These are phyloP conservation scores for Ips nitidus DNA, from an alignment of 1,140 invertebrate genomes.

Conservation along the genomic window DNA sequence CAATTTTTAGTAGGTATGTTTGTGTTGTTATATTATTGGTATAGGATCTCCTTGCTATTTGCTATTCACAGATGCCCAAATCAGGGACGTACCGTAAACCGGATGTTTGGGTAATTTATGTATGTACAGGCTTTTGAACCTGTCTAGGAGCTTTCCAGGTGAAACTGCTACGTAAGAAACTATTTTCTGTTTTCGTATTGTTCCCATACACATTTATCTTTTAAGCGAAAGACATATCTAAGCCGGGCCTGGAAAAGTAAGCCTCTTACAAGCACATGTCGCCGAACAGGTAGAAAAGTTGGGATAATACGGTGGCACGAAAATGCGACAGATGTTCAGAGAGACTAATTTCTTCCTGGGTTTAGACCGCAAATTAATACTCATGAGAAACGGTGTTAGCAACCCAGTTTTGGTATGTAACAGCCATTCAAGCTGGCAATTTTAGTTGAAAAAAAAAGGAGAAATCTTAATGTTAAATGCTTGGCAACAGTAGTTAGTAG, in stretches of 20 bases:
- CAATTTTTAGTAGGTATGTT: neutral
- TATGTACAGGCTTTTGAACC: too few species aligned
- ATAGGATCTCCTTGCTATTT: neutral
- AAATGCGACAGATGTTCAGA: slow-evolving; percentile 6
- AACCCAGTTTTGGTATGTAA: too few species aligned
- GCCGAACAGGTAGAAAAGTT: slow-evolving; percentile 8
- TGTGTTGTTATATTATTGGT: neutral
- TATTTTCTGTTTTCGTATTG: too few species aligned
- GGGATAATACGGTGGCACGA: slow-evolving; percentile 5
- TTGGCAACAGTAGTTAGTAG: too few species aligned
- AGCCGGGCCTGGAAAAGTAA: neutral
- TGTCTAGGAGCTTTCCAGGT: too few species aligned
- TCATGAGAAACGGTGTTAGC: too few species aligned
- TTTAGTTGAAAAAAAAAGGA: too few species aligned
- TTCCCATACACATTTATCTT: neutral
- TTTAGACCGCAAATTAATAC: neutral
- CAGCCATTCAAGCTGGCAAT: too few species aligned
- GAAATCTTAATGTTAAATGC: too few species aligned
- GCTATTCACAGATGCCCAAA: neutral
- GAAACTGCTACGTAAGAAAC: too few species aligned
- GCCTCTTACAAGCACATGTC: slow-evolving; percentile 8
- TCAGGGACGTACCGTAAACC: neutral
- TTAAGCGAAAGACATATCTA: neutral
- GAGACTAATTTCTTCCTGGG: slow-evolving; percentile 4
- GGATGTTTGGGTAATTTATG: neutral